Evolutionary conservation across 92 coral and sea anemone species (phyloP), one percentile per base, ranked within the genome.

Genomic region (Phenganax subtilis): DNA sequence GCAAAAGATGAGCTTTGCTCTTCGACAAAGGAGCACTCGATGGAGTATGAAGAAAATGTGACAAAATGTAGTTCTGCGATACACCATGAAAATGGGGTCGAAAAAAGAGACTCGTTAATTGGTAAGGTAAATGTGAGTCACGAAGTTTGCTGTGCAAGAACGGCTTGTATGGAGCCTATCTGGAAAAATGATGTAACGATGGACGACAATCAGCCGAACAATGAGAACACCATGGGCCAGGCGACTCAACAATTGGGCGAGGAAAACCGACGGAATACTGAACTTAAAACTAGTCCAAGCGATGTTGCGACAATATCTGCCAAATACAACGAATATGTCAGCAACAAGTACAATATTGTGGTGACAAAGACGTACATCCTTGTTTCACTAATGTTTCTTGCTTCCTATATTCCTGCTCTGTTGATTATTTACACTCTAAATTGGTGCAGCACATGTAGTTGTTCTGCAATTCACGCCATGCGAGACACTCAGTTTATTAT

Each of bases 361-460:
- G 81, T 76, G 31, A 76, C 81, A 47, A 76, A 76, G 68, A 76
- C 81, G 3, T 76, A 76, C 68, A 56, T 76, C 54, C 57, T 76
- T 9, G 52, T 76, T 17, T 57, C 64, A 16, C 37, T 62, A 0
- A 54, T 76, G 68, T 76, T 76, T 51, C 60, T 76, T 10, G 81
- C 81, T n/a, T 76, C 67, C n/a, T 76, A 76, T 15, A 55, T 57
- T 51, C 81, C 81, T n/a, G 81, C 81, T 54, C 30, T 76, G 67
- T 20, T 57, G 54, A 57, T 76, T n/a, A 76, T 76, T 67, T 76
- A 76, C 51, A 57, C 68, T 2, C 57, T 76, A 67, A 76, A 76
- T 68, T 76, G 81, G 81, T 76, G 81, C 44, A 4, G 30, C 10
- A 56, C 81, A 8, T 76, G 81, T 68, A 76, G 81, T 58, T 76